Percentiles rank a stretch among this genome's conserved stretches.
Conservation (phyloP, 1,140 invertebrate genomes). For the Glomeris maerens region DNA sequence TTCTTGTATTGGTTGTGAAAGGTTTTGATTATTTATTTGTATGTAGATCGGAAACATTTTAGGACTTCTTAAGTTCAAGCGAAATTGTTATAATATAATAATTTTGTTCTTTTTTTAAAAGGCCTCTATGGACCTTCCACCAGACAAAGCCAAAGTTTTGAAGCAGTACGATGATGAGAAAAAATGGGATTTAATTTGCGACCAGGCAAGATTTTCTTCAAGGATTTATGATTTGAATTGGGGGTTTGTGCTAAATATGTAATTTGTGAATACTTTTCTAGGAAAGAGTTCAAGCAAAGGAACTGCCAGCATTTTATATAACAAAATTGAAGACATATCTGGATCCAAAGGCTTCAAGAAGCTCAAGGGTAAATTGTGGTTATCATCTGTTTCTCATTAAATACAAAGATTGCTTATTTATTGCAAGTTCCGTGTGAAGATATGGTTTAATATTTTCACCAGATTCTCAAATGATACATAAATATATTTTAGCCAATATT, state of each 20-base stretch:
- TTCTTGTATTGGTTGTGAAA: neutral
- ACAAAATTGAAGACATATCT: constrained; percentile 84
- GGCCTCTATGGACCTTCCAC: constrained; percentile 96
- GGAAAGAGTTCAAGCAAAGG: constrained; percentile 93
- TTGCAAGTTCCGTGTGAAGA: too few relatives aligned
- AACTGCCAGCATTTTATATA: constrained; percentile 87
- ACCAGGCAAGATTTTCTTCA: constrained; percentile 57
- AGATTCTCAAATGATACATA: too few relatives aligned
- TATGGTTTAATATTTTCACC: too few relatives aligned
- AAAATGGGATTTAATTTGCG: constrained; percentile 99
- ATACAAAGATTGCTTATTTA: too few relatives aligned
- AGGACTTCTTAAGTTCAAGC: neutral
- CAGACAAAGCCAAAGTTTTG: constrained; percentile 93
- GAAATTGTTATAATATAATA: constrained; percentile 7
- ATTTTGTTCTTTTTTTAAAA: constrained; percentile 38
- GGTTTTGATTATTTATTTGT: neutral
- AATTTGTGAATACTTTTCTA: constrained; percentile 34
- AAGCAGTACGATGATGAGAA: constrained; percentile 94
- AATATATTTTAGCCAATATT: too few relatives aligned
- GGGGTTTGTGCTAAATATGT: constrained; percentile 3
- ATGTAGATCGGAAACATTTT: neutral
- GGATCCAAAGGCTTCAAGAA: constrained; percentile 86
- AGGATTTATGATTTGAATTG: constrained; percentile 1
- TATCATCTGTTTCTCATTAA: too few relatives aligned
- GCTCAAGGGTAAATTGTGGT: constrained; percentile 60